These are phyloP conservation scores for Sebastes reedi DNA, from an alignment of 2,797 vertebrate species.

Conservation along the genomic window DNA sequence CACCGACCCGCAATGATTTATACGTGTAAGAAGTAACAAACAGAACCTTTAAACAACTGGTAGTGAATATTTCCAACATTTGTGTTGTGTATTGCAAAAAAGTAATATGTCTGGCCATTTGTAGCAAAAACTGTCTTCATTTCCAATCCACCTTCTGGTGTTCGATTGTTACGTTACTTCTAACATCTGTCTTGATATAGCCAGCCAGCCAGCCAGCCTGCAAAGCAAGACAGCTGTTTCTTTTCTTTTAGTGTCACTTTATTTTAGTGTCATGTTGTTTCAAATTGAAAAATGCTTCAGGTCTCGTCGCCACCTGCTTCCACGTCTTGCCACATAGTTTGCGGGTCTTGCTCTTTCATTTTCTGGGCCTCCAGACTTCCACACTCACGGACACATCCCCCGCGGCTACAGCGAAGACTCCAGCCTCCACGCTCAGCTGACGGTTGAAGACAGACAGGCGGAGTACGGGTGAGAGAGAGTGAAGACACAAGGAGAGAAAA, in stretches of 20 bases:
- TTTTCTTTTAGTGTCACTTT: not conserved
- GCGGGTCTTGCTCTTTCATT: conserved; percentile 36
- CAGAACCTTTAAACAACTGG: not conserved
- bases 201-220: not conserved
- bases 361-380: conserved; percentile 87
- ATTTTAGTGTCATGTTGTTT: not conserved
- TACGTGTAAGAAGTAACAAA: too few relatives aligned
- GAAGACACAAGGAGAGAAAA: not conserved
- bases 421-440: conserved; percentile 89
- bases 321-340: not conserved
- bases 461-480: not conserved
- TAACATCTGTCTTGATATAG: not conserved
- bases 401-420: conserved; percentile 87
- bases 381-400: conserved; percentile 79
- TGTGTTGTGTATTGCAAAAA: not conserved
- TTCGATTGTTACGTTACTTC: not conserved
- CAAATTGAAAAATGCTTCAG: not conserved
- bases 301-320: not conserved
- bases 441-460: not conserved
- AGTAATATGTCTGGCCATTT: not conserved
- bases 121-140: not conserved
- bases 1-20: too few relatives aligned
- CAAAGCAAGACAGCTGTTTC: not conserved
- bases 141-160: not conserved
- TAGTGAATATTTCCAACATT: not conserved